Evolutionary conservation across 2,113 vertebrate genomes (phyloP).

Genomic region (Vulpes ferrilata): DNA sequence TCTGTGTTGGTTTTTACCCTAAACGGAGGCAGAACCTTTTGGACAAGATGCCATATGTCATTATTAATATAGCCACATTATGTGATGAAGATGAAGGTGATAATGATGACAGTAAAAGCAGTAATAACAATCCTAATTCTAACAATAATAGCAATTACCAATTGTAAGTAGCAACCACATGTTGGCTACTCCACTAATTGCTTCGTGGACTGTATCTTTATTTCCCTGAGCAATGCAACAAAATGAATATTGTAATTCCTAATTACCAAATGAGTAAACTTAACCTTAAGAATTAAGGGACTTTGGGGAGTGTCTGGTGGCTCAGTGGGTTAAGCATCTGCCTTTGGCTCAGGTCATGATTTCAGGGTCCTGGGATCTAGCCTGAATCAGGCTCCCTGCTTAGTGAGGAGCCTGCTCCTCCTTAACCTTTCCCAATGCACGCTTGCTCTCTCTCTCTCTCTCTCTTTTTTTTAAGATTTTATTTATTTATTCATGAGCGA

Average conservation of each 20-base stretch:
- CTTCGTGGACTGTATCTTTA: background rate
- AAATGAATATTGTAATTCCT: background rate
- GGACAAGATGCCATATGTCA: background rate
- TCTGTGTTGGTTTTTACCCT: background rate
- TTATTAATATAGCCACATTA: background rate
- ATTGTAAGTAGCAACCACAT: background rate
- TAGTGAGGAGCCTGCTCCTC: too few relatives aligned
- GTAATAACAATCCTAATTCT: background rate
- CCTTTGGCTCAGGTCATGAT: background rate
- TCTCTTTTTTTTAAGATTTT: too few relatives aligned
- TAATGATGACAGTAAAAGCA: background rate
- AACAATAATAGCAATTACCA: background rate
- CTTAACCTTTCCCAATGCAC: too few relatives aligned
- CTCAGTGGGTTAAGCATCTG: background rate
- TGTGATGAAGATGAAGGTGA: background rate
- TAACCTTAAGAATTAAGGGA: background rate
- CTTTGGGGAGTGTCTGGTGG: background rate
- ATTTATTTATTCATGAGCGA: too few relatives aligned
- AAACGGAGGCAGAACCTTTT: background rate
- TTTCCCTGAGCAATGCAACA: background rate
- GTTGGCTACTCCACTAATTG: fast-evolving
- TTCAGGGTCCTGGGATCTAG: too few relatives aligned
- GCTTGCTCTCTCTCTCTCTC: too few relatives aligned
- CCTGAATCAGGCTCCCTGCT: too few relatives aligned
- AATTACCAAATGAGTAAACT: background rate